Percentiles rank a stretch among this genome's conserved stretches.
Conservation (phyloP, 1,140 invertebrate species). For the Aradophagus sp. region DNA sequence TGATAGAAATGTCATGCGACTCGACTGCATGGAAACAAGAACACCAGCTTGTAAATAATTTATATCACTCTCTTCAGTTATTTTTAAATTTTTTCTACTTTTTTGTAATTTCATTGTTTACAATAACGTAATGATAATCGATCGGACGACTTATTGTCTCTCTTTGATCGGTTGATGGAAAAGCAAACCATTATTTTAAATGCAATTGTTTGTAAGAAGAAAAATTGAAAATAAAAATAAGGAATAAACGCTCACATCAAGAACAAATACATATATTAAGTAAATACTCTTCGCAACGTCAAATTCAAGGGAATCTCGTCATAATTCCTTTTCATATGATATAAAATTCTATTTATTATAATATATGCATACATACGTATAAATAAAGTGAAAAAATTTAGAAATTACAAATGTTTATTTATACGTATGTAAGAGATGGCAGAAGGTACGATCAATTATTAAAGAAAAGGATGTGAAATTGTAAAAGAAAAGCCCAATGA, state of each 20-base stretch:
- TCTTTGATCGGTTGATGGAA: constrained; percentile 32
- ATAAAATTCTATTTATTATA: constrained; percentile 57
- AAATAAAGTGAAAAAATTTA: constrained; percentile 45
- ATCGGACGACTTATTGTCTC: constrained; percentile 14
- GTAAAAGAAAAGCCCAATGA: constrained; percentile 50
- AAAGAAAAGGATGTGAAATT: constrained; percentile 43
- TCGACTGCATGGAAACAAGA: constrained; percentile 40
- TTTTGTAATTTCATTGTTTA: constrained; percentile 7
- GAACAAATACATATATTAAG: constrained; percentile 55
- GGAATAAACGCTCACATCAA: constrained; percentile 50
- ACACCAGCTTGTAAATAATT: constrained; percentile 44
- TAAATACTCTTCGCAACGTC: constrained; percentile 54
- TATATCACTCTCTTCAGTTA: constrained; percentile 4
- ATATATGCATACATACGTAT: constrained; percentile 55
- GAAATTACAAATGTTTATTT: constrained; percentile 58
- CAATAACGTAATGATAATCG: constrained; percentile 6
- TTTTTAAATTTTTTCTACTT: background rate
- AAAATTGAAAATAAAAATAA: constrained; percentile 24
- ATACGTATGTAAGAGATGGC: constrained; percentile 58
- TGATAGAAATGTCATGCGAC: constrained; percentile 37
- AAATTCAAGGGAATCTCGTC: constrained; percentile 54
- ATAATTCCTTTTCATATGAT: constrained; percentile 51
- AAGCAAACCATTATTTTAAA: constrained; percentile 17
- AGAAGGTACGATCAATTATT: constrained; percentile 68
- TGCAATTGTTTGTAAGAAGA: constrained; percentile 15